Evolutionary conservation across 2,888 invertebrate genomes (phyloP).

Genomic region (Hoplodrina blanda): DNA sequence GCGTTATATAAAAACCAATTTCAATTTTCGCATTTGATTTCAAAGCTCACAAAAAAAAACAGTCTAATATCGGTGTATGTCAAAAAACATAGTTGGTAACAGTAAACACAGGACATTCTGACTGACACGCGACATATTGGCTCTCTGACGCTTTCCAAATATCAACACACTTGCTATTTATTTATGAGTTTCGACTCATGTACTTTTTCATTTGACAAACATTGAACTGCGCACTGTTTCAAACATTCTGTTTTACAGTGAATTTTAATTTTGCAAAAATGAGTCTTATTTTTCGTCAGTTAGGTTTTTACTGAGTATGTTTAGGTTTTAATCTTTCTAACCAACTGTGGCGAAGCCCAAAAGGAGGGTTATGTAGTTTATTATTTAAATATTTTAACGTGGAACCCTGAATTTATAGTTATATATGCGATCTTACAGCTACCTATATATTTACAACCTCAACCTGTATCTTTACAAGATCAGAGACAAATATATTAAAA

Average conservation of each 20-base stretch:
- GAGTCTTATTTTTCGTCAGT: not conserved
- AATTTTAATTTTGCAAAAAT: conserved; percentile 9
- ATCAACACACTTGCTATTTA: conserved; percentile 63
- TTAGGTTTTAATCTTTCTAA: too few species aligned
- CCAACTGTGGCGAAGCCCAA: too few species aligned
- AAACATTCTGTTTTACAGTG: conserved; percentile 9
- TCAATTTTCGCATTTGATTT: conserved; percentile 21
- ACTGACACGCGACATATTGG: conserved; percentile 66
- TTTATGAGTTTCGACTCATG: conserved; percentile 60
- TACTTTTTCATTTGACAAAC: conserved; percentile 61
- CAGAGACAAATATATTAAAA: too few species aligned
- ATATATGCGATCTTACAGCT: too few species aligned
- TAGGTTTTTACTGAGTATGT: not conserved
- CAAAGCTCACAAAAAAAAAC: conserved; percentile 7
- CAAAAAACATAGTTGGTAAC: conserved; percentile 54
- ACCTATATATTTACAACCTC: too few species aligned
- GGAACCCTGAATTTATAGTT: too few species aligned
- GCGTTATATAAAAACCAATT: not conserved
- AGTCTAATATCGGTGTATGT: conserved; percentile 39
- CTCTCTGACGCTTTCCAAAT: conserved; percentile 57
- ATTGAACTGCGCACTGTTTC: conserved; percentile 20
- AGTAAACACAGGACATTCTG: conserved; percentile 49
- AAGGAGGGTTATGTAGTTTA: too few species aligned
- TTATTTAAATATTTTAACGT: too few species aligned
- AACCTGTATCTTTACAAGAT: too few species aligned